A percentile compares a stretch with the other conserved stretches of the same genome.
Conservation (phyloP, 1,140 invertebrate species). For the Ctenoplectra terminalis region DNA sequence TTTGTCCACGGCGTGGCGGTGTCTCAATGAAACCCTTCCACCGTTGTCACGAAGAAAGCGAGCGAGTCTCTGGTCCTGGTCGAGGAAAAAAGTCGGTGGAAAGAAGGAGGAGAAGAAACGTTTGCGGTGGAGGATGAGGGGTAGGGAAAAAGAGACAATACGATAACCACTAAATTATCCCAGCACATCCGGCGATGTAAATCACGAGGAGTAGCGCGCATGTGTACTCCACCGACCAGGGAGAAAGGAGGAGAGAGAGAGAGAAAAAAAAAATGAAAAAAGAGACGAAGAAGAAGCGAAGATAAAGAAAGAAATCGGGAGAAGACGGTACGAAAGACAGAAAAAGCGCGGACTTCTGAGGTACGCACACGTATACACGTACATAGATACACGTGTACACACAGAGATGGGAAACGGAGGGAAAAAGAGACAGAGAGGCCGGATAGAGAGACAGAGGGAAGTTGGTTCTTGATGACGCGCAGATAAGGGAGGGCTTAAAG, state of each 20-base stretch:
- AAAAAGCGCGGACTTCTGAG: conserved; percentile 43
- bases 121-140: not conserved
- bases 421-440: conserved; percentile 61
- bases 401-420: conserved; percentile 56
- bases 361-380: not conserved
- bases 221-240: conserved; percentile 42
- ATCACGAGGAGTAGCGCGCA: conserved; percentile 73
- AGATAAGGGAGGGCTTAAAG: conserved; percentile 82
- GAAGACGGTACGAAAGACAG: conserved; percentile 62
- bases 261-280: conserved; percentile 39
- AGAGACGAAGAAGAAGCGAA: conserved; percentile 43
- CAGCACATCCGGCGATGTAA: conserved; percentile 75
- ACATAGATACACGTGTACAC: not conserved
- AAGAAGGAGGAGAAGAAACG: not conserved
- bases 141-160: conserved; percentile 49
- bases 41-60: conserved; percentile 1
- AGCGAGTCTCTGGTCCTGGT: not conserved
- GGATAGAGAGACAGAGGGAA: conserved; percentile 73
- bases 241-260: conserved; percentile 3
- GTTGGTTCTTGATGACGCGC: conserved; percentile 79
- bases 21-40: conserved; percentile 43
- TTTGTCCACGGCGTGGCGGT: conserved; percentile 27
- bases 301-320: conserved; percentile 42
- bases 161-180: conserved; percentile 65
- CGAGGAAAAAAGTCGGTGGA: not conserved